These are phyloP conservation scores for Thaumetopoea pityocampa DNA, from an alignment of 1,140 invertebrate species.

Conservation along the genomic window DNA sequence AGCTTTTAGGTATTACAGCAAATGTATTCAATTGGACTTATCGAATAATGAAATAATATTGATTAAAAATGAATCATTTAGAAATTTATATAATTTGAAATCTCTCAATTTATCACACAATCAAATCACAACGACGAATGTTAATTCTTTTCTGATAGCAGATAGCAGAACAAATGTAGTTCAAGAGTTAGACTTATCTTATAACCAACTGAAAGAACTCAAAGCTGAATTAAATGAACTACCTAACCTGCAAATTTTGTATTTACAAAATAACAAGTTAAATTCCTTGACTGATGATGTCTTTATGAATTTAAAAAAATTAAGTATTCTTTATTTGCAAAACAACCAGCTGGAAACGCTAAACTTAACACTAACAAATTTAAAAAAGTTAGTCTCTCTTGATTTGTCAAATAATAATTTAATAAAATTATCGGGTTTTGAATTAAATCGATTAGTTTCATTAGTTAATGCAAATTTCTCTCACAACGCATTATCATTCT, in stretches of 20 bases:
- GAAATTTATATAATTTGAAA: conserved; percentile 24
- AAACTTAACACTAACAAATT: conserved; percentile 42
- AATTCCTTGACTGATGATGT: conserved; percentile 25
- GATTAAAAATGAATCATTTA: conserved; percentile 37
- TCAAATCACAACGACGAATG: conserved; percentile 28
- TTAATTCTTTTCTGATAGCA: conserved; percentile 24
- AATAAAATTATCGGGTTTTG: conserved; percentile 32
- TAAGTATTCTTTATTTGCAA: conserved; percentile 35
- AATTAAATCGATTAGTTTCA: conserved; percentile 39
- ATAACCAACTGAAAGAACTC: conserved; percentile 27
- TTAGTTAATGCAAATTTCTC: conserved; percentile 42
- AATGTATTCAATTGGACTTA: conserved; percentile 32
- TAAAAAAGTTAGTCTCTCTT: conserved; percentile 34
- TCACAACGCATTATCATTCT: conserved; percentile 36
- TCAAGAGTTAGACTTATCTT: conserved; percentile 30
- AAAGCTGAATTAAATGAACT: conserved; percentile 22
- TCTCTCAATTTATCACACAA: conserved; percentile 44
- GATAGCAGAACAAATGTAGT: conserved; percentile 23
- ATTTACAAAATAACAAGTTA: conserved; percentile 42
- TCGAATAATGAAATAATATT: conserved; percentile 35
- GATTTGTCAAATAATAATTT: conserved; percentile 45
- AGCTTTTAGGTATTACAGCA: conserved; percentile 42
- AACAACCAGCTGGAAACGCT: conserved; percentile 34
- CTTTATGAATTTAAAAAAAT: conserved; percentile 32
- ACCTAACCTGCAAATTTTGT: conserved; percentile 25